Conservation (phyloP, 1,140 invertebrate genomes). For the Acromyrmex charruanus region DNA sequence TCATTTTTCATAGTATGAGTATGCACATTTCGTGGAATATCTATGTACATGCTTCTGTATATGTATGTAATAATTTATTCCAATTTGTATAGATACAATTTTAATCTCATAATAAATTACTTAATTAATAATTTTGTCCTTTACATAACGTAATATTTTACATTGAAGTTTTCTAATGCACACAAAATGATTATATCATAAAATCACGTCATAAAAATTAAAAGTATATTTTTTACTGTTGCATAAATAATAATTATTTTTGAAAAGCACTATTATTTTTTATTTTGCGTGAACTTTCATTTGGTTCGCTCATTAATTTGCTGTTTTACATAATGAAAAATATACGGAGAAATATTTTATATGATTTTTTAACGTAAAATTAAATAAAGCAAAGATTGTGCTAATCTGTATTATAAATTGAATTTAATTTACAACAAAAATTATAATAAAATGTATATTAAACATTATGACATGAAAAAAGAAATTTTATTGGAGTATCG, state of each 20-base stretch:
- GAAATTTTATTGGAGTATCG: neutral
- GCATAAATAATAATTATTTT: slow-evolving; percentile 2
- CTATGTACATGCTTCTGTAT: neutral
- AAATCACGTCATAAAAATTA: neutral
- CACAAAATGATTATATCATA: neutral
- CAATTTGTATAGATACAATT: neutral
- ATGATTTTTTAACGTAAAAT: neutral
- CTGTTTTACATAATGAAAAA: neutral
- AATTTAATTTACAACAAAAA: slow-evolving; percentile 9
- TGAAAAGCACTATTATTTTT: neutral
- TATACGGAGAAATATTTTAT: neutral
- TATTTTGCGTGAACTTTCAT: neutral
- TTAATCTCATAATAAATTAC: neutral
- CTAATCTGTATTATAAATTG: neutral
- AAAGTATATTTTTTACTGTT: neutral
- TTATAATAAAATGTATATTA: neutral
- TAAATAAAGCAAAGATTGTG: neutral
- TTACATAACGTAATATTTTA: neutral
- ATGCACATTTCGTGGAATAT: neutral
- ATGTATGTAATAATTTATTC: neutral
- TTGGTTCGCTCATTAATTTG: neutral
- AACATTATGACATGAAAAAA: neutral
- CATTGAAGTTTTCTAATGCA: neutral
- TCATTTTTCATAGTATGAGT: neutral
- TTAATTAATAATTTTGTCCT: neutral